Conservation (phyloP, 2,113 vertebrate genomes). For the Gobius niger region DNA sequence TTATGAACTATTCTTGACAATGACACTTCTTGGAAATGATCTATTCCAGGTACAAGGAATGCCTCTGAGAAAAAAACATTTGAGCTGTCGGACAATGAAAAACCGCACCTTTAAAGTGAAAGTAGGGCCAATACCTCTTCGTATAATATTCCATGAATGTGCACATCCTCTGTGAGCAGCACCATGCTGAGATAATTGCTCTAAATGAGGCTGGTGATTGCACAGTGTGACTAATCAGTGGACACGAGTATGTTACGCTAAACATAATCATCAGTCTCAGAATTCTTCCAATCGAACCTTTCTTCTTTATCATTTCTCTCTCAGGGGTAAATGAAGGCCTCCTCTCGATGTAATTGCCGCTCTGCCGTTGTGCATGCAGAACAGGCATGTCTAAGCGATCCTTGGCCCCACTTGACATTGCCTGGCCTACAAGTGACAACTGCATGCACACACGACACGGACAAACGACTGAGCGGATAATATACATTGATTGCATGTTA, state of each 20-base stretch:
- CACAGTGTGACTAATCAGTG: background rate
- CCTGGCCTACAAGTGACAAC: background rate
- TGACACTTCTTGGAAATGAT: slow-evolving; percentile 17
- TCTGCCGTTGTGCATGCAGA: background rate
- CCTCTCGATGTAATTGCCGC: background rate
- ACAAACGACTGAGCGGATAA: background rate
- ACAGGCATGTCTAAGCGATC: background rate
- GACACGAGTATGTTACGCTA: background rate
- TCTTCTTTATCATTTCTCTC: background rate
- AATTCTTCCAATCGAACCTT: background rate
- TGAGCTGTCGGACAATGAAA: background rate
- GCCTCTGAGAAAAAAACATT: background rate
- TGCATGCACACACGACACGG: background rate
- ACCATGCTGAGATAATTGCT: background rate
- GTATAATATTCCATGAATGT: background rate
- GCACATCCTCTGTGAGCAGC: background rate
- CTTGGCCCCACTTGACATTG: background rate
- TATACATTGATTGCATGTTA: background rate
- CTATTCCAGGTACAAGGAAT: slow-evolving; percentile 13
- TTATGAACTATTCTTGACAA: slow-evolving; percentile 1
- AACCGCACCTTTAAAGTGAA: background rate
- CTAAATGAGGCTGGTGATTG: background rate
- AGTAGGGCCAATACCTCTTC: background rate
- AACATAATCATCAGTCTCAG: background rate
- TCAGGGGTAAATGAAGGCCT: background rate